Evolutionary conservation across 2,797 vertebrate species (phyloP), one percentile per base, ranked within the genome.

Genomic region (Knipowitschia caucasica): DNA sequence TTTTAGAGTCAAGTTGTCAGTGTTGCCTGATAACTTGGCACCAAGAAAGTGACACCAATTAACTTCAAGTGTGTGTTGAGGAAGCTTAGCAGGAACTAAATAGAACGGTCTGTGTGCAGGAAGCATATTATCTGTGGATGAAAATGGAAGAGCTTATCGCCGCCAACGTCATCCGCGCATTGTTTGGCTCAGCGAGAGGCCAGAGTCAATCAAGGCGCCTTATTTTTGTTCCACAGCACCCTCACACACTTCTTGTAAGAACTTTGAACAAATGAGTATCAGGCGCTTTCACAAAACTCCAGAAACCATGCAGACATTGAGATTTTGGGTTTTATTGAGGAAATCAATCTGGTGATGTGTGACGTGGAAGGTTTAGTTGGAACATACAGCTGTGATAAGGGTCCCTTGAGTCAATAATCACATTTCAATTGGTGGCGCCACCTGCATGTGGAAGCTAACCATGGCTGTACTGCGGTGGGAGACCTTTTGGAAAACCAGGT

Each of bases 11-110:
- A 47, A 21, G 4, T 30, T 31, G 45, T 47, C 67, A 57, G 21
- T 52, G 45, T 53, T 53, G 64, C 53, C 27, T 71, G 68, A 75
- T 77, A 46, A 75, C 77, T 47, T 47, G 45, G 3, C 57, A 51
- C 67, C 30, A 26, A 66, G 57, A 57, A 78, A 79, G 56, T 81
- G 82, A 84, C 80, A 82, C 57, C 67, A 75, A 81, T 84, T 82
- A 80, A 77, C 61, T 68, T 66, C 57, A 45, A 73, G 64, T 76
- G 63, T 43, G 58, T 60, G 72, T 80, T 65, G 51, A 58, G 62
- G 53, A 47, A 67, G 67, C 64, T 74, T 75, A 78, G 71, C 62
- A 71, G 53, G 56, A 58, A 73, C 51, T 38, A 56, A 78, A 76
- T 49, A 54, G 64, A 73, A 66, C 55, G 56, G 59, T 61, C 62